These are phyloP conservation scores for Laticauda laticaudata DNA, from an alignment of 2,113 vertebrate genomes.

Conservation along the genomic window DNA sequence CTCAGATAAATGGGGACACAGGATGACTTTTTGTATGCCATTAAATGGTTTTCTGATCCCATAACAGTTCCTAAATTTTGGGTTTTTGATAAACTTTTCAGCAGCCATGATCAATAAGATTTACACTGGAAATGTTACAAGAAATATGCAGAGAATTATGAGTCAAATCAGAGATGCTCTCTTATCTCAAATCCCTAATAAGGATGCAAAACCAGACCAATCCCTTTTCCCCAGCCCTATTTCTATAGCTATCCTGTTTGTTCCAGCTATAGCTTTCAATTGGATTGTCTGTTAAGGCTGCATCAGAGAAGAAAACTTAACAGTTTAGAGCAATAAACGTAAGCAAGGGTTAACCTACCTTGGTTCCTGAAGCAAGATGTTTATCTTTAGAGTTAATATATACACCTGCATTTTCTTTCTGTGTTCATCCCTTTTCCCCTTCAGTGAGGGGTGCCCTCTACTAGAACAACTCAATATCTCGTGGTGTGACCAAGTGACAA, in stretches of 20 bases:
- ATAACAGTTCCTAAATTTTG: background rate
- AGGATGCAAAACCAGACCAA: background rate
- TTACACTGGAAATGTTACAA: background rate
- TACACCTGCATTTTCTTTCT: slow-evolving; percentile 25
- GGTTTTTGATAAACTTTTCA: background rate
- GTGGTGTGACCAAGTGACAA: slow-evolving; percentile 98
- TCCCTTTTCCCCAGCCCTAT: background rate
- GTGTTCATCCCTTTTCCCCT: slow-evolving; percentile 30
- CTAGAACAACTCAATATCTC: slow-evolving; percentile 98
- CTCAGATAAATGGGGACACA: background rate
- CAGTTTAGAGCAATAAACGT: background rate
- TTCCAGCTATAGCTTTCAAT: background rate
- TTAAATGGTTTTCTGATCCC: background rate
- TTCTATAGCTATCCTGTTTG: background rate
- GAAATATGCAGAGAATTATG: background rate
- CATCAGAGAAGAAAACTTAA: background rate
- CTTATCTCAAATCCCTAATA: background rate
- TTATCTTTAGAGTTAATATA: slow-evolving; percentile 10
- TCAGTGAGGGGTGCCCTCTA: slow-evolving; percentile 91
- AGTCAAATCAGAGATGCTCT: background rate
- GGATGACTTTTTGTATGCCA: background rate
- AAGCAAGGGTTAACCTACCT: background rate
- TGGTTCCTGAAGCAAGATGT: background rate
- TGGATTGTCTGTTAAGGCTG: background rate
- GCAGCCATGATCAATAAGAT: background rate